Evolutionary conservation across 2,888 invertebrate genomes (phyloP).

Genomic region (Nomada hirtipes): DNA sequence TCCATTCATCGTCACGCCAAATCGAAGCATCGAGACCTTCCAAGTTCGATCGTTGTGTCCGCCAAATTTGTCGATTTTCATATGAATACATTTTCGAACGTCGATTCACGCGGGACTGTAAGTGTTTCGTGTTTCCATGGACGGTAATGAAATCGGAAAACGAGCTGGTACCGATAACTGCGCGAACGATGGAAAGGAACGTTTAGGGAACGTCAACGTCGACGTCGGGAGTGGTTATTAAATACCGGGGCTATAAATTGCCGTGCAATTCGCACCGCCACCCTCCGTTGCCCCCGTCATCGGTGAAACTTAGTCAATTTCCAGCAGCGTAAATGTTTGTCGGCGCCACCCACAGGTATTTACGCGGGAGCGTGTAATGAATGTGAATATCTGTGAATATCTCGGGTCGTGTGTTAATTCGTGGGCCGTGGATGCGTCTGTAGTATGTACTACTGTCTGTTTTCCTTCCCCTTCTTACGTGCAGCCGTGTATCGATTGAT

Average conservation of each 20-base stretch:
- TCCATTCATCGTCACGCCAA: too few species aligned
- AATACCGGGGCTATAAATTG: constrained; percentile 79
- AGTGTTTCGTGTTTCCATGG: constrained; percentile 33
- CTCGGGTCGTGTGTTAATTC: constrained; percentile 20
- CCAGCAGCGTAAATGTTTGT: constrained; percentile 67
- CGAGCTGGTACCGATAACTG: constrained; percentile 41
- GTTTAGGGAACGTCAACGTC: constrained; percentile 39
- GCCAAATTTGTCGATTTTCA: constrained; percentile 7
- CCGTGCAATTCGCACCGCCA: constrained; percentile 76
- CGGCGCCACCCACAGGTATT: constrained; percentile 58
- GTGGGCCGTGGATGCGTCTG: neutral
- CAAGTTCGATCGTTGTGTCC: neutral
- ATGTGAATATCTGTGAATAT: constrained; percentile 18
- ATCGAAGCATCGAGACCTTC: too few species aligned
- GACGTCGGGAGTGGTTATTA: constrained; percentile 64
- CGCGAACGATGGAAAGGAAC: neutral
- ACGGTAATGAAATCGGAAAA: constrained; percentile 61
- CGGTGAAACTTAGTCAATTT: constrained; percentile 80
- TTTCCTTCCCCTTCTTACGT: neutral
- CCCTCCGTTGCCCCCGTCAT: neutral
- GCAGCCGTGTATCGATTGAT: neutral
- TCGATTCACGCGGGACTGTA: constrained; percentile 17
- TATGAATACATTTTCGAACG: too few species aligned
- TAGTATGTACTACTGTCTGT: neutral
- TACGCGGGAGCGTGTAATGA: constrained; percentile 50